Base-by-base conservation (phyloP, 2,797 vertebrate genomes). In the Hoplostethus mediterraneus region DNA sequence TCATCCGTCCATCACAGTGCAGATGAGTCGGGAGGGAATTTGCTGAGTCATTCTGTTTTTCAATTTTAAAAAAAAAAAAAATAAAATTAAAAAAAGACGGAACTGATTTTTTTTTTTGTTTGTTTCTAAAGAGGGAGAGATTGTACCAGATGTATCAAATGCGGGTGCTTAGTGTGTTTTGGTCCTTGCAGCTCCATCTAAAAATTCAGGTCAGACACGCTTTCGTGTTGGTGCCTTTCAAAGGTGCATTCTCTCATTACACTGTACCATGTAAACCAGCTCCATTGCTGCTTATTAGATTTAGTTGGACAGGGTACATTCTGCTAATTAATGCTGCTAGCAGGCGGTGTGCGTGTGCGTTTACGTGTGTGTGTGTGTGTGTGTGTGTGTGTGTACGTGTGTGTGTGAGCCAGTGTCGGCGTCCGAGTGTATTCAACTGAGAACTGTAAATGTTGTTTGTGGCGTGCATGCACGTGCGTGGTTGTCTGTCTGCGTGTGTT, bases 271-370 rank as follows among this genome's bases (percentile, higher is more conserved):
- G 82, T 82, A 86, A 80, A 87, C 66, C 71, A 72, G 80, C 77
- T 82, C 69, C 67, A 74, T 77, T 3, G 70, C 71, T 49, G 76
- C 64, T 67, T 81, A 81, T 87, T 82, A 84, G 63, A 80, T 88
- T 79, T 74, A 76, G 84, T 60, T 79, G 72, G 81, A 90, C 79
- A 80, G 75, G 73, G 81, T 87, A 83, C 83, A 84, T 83, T 75
- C 75, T 57, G 81, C 72, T 90, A 88, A 90, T 88, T 87, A 88
- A 85, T 85, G 81, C 76, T 80, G 74, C 82, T 66, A 52, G 69
- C 79, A 68, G 70, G 42, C 77, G 63, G 61, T 56, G 70, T 82
- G 81, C 71, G 57, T 33, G 54, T 16, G 30, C 3, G 33, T 54
- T 59, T 59, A 72, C 63, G 40, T 30, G 54, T 71, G 62, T 59